phyloP scores from a whole-genome alignment of 2,888 invertebrate species.

The Zonitis immaculata region DNA sequence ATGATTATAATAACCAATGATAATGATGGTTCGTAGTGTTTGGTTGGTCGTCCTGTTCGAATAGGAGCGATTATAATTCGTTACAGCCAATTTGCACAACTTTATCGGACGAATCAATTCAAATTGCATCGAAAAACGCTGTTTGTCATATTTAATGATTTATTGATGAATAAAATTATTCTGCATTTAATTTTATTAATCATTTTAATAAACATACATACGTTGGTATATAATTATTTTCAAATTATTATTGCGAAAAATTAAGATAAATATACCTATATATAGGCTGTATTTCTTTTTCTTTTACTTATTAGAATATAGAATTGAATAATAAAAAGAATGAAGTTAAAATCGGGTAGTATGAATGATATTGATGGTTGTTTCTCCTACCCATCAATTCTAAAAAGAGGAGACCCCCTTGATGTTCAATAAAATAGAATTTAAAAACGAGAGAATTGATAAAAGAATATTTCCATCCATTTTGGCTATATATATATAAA shows the following conservation, averaged over 20 bases:
- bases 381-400: no score
- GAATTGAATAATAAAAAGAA: constrained; percentile 44
- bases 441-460: constrained; percentile 40
- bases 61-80: not conserved
- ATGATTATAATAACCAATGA: constrained; percentile 14
- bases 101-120: constrained; percentile 16
- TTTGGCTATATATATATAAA: constrained; percentile 47
- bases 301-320: constrained; percentile 37
- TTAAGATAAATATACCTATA: no score
- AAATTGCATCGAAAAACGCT: constrained; percentile 19
- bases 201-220: constrained; percentile 20
- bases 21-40: constrained; percentile 3
- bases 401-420: constrained; percentile 27
- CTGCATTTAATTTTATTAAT: constrained; percentile 20
- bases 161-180: constrained; percentile 21
- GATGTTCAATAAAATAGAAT: constrained; percentile 38
- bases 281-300: constrained; percentile 25
- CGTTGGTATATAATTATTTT: not conserved
- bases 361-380: not conserved
- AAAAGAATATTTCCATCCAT: constrained; percentile 47
- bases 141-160: constrained; percentile 23
- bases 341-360: constrained; percentile 9
- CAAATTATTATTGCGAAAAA: not conserved
- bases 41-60: not conserved
- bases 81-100: constrained; percentile 8